Evolutionary conservation across 2,797 vertebrate species (phyloP).

Genomic region (Syngnathus acus): DNA sequence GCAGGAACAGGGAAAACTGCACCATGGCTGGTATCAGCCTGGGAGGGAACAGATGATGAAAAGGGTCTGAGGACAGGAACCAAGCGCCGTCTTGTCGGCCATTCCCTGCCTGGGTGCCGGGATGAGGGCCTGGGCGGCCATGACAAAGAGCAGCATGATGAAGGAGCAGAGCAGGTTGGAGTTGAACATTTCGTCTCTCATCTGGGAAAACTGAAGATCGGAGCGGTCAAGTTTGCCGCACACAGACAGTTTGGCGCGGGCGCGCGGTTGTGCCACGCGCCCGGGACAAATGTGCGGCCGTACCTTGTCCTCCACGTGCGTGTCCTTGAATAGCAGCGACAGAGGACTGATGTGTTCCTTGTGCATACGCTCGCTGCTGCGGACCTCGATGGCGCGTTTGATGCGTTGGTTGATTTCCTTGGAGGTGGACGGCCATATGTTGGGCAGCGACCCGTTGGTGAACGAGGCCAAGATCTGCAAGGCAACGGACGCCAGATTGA

Average conservation of each 20-base stretch:
- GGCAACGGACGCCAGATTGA: background rate
- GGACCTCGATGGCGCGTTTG: constrained; percentile 67
- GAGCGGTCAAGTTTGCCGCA: too few species aligned
- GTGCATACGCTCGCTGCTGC: constrained; percentile 70
- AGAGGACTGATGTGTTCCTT: constrained; percentile 65
- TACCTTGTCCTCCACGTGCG: constrained; percentile 71
- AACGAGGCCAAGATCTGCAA: constrained; percentile 70
- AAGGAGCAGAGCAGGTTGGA: constrained; percentile 74
- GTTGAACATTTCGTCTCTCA: constrained; percentile 77
- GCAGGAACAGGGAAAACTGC: constrained; percentile 62
- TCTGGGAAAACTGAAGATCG: constrained; percentile 65
- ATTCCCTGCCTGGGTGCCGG: constrained; percentile 57
- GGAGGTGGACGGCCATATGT: constrained; percentile 45
- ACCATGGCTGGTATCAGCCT: constrained; percentile 54
- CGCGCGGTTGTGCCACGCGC: too few species aligned
- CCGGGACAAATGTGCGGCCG: background rate
- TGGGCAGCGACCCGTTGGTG: constrained; percentile 61
- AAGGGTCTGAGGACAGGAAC: background rate
- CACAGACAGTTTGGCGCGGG: too few species aligned
- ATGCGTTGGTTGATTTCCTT: constrained; percentile 73
- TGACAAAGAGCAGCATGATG: constrained; percentile 70
- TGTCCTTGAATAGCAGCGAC: constrained; percentile 70
- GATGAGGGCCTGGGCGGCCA: constrained; percentile 63
- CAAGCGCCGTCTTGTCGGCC: too few species aligned
- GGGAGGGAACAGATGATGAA: background rate